phyloP scores from a whole-genome alignment of 2,113 vertebrate genomes.

The Cyanoramphus novaezelandiae region DNA sequence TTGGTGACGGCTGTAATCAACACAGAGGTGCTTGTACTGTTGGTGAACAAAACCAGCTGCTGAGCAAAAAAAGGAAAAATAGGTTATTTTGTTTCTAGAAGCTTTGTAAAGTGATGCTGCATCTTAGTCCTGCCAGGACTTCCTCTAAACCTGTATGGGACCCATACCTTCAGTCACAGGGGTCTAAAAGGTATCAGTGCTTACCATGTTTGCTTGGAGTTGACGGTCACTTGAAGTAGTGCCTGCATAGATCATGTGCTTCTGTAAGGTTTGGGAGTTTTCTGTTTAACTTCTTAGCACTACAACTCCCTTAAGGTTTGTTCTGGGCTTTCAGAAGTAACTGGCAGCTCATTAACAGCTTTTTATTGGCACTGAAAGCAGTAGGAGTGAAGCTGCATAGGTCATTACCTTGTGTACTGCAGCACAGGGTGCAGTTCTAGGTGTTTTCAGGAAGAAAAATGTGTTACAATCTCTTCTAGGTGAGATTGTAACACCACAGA shows the following conservation, averaged over 20 bases:
- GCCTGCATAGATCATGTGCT: background rate
- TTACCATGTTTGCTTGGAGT: background rate
- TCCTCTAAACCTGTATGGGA: background rate
- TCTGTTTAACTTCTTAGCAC: background rate
- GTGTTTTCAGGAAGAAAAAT: background rate
- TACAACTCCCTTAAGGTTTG: background rate
- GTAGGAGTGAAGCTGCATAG: background rate
- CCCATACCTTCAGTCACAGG: background rate
- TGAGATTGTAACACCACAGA: background rate
- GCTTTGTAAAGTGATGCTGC: background rate
- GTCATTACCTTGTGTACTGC: background rate
- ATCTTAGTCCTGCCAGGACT: background rate
- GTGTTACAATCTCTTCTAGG: background rate
- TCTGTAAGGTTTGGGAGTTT: background rate
- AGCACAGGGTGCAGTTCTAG: background rate
- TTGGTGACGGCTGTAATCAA: constrained; percentile 17
- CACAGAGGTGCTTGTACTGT: background rate
- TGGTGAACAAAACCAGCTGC: constrained; percentile 13
- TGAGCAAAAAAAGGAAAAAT: background rate
- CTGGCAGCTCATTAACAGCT: background rate
- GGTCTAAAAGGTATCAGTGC: background rate
- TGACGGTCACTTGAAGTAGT: background rate
- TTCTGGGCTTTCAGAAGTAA: background rate
- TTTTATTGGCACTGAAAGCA: background rate
- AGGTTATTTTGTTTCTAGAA: background rate